Evolutionary conservation across 2,888 invertebrate genomes (phyloP).

Genomic region (Bellardia pandia): DNA sequence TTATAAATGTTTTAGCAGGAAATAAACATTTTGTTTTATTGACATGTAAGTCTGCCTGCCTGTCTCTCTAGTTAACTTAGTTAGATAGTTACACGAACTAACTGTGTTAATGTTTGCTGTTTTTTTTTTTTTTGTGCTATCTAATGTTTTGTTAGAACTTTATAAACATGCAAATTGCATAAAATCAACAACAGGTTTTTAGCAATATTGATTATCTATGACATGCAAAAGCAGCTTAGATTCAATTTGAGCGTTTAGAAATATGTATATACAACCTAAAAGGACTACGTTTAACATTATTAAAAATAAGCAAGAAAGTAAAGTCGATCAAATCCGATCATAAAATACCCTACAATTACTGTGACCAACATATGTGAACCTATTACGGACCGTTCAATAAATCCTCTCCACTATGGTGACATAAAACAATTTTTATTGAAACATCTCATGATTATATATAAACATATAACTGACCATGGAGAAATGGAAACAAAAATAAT

Average conservation of each 20-base stretch:
- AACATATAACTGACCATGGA: no score
- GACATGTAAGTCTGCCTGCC: conserved; percentile 80
- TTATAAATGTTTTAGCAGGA: conserved; percentile 81
- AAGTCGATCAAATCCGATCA: no score
- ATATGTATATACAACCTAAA: neutral
- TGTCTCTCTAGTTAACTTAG: neutral
- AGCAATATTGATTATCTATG: conserved; percentile 64
- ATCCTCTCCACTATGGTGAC: no score
- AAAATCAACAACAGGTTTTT: conserved; percentile 67
- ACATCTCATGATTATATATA: no score
- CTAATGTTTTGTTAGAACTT: conserved; percentile 39
- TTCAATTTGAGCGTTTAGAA: conserved; percentile 18
- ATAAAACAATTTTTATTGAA: no score
- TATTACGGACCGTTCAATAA: no score
- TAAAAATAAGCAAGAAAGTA: no score
- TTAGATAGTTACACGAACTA: no score
- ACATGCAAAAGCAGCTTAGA: conserved; percentile 62
- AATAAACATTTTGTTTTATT: conserved; percentile 83
- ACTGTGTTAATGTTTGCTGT: conserved; percentile 40
- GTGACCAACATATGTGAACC: no score
- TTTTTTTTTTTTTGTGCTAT: conserved; percentile 5
- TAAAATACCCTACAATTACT: no score
- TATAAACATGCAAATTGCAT: conserved; percentile 67
- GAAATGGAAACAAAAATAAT: no score
- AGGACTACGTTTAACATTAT: no score